Evolutionary conservation across 2,888 invertebrate genomes (phyloP).

Genomic region (Anthophora plumipes): DNA sequence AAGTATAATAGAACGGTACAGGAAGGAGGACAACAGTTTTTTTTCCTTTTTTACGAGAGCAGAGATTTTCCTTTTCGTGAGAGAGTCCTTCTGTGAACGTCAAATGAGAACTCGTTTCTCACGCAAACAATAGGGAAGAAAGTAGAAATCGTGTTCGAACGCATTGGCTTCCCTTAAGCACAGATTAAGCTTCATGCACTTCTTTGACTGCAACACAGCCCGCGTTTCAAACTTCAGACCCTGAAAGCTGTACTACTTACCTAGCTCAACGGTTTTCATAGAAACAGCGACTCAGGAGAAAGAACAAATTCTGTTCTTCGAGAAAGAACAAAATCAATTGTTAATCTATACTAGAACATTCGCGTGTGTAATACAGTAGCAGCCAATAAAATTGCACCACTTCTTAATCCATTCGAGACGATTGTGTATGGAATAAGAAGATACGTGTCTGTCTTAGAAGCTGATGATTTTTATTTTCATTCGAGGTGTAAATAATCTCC

Average conservation of each 20-base stretch:
- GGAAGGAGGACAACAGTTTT: constrained; percentile 59
- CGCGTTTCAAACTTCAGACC: background rate
- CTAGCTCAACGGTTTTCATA: too few relatives aligned
- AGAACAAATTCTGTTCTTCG: too few relatives aligned
- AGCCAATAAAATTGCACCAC: too few relatives aligned
- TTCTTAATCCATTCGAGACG: too few relatives aligned
- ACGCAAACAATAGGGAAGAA: constrained; percentile 26
- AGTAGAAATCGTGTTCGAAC: background rate
- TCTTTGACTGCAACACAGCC: background rate
- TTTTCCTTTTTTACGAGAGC: constrained; percentile 51
- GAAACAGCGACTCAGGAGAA: background rate
- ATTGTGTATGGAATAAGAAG: too few relatives aligned
- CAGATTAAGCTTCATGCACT: background rate
- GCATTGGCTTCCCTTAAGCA: too few relatives aligned
- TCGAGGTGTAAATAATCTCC: too few relatives aligned
- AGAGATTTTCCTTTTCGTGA: constrained; percentile 49
- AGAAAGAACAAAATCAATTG: too few relatives aligned
- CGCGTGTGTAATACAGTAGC: too few relatives aligned
- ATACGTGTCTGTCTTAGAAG: too few relatives aligned
- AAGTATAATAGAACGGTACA: constrained; percentile 45
- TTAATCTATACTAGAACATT: too few relatives aligned
- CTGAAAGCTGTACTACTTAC: background rate
- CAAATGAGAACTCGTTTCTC: constrained; percentile 23
- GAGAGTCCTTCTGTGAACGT: constrained; percentile 20
- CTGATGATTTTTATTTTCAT: too few relatives aligned